A percentile compares a stretch with the other conserved stretches of the same genome.
These are phyloP conservation scores for Glyphotaelius pellucidus DNA, from an alignment of 2,888 invertebrate genomes.

Conservation along the genomic window DNA sequence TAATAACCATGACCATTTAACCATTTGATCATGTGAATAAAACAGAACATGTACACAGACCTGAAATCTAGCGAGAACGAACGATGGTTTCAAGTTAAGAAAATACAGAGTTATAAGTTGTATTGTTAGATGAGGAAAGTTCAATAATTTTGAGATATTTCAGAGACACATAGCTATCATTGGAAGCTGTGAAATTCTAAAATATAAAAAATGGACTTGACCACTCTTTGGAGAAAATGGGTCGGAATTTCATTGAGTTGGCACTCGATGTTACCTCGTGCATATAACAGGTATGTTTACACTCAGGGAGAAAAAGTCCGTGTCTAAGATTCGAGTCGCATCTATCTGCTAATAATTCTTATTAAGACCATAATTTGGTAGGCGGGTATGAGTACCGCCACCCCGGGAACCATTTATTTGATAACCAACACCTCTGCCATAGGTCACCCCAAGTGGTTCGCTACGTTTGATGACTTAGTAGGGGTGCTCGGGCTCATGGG, in stretches of 20 bases:
- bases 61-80: conserved; percentile 10
- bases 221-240: background rate
- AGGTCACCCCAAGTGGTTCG: too few species aligned
- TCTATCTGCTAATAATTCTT: background rate
- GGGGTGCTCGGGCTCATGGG: too few species aligned
- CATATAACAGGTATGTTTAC: background rate
- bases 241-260: background rate
- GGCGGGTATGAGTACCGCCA: too few species aligned
- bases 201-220: background rate
- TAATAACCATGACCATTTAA: background rate
- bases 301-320: too few species aligned
- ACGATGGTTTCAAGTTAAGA: background rate
- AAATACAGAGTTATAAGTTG: background rate
- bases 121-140: background rate
- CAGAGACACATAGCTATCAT: background rate
- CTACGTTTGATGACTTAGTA: too few species aligned
- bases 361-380: too few species aligned
- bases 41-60: background rate
- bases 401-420: too few species aligned
- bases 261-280: background rate
- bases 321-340: too few species aligned
- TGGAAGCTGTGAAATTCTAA: background rate
- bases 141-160: background rate
- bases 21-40: too few species aligned
- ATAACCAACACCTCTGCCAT: too few species aligned